Base-by-base conservation (phyloP, 2,888 invertebrate genomes). In the Seladonia tumulorum region DNA sequence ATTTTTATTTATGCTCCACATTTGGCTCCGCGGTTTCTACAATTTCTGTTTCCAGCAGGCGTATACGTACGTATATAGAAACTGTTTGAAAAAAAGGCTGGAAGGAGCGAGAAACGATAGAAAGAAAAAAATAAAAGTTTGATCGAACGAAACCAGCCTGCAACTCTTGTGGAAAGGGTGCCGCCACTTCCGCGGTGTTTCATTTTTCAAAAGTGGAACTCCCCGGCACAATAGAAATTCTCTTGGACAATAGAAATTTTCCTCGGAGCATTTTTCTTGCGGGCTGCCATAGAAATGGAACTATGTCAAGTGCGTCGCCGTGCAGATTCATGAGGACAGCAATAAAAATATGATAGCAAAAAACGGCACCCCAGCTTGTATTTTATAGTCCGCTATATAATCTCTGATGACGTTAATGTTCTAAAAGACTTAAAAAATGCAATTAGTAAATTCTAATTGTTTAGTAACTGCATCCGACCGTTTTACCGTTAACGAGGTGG, bases 171-270 rank as follows among this genome's bases (percentile, higher is more conserved):
- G 49, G 22, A 76, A 70, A 71, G 70, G 25, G 70, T 70, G 77
- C 77, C 29, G 70, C 70, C 53, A 57, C 70, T 53, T 71, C 29
- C 35, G 70, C 22, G 53, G 49, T 68, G 77, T 77, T 77, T 77
- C 77, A 77, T 77, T 71, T 78, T 71, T 71, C 70, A 70, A 78
- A 78, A 49, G 49, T 70, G 77, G 68, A 57, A 14, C 77, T 78
- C 53, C 53, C 42, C 35, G 57, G 57, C 42, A 71, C 77, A 71
- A 78, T 78, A 47, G 57, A 73, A 73, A 72, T 71, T 53, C 76
- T 22, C 73, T 57, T 68, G 73, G 57, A 82, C 72, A 45, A 79
- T 68, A 74, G 47, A 74, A 63, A 60, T 49, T 80, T 83, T 80
- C 16, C 75, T 29, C 60, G 49, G 3, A 53, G 49, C 57, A 75